phyloP scores from a whole-genome alignment of 2,888 invertebrate genomes.

The Phortica okadai region DNA sequence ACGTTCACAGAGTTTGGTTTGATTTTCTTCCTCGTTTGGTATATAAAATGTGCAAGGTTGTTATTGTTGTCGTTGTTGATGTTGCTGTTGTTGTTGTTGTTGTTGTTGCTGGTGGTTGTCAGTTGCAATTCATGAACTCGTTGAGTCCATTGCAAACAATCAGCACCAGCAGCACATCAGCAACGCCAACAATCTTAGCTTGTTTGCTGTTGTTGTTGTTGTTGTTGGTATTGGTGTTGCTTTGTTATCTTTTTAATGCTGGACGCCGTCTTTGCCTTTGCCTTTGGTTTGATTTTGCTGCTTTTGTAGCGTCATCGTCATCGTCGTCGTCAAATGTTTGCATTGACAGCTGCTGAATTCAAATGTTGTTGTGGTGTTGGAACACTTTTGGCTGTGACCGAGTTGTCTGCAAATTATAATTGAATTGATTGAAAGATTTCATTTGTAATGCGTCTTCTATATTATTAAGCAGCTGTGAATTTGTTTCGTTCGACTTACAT shows the following conservation, averaged over 20 bases:
- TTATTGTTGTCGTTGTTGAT: neutral
- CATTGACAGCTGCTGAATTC: constrained; percentile 29
- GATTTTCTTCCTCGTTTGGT: constrained; percentile 5
- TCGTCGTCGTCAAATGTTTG: constrained; percentile 1
- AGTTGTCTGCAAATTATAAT: constrained; percentile 60
- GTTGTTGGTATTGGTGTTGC: constrained; percentile 32
- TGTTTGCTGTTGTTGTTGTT: constrained; percentile 32
- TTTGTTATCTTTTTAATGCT: neutral
- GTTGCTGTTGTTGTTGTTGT: neutral
- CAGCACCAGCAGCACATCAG: constrained; percentile 39
- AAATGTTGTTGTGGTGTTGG: constrained; percentile 20
- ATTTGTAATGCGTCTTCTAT: constrained; percentile 57
- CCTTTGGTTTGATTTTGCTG: neutral
- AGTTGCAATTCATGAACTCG: constrained; percentile 43
- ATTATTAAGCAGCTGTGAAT: neutral
- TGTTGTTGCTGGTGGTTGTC: constrained; percentile 12
- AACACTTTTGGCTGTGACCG: neutral
- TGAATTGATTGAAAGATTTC: constrained; percentile 64
- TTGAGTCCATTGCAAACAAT: constrained; percentile 51
- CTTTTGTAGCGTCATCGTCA: constrained; percentile 14
- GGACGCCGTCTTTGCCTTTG: neutral
- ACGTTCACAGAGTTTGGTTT: neutral
- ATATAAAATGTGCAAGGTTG: constrained; percentile 14
- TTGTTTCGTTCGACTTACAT: neutral
- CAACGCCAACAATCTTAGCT: constrained; percentile 4